Evolutionary conservation across 92 coral and sea anemone species (phyloP).

Genomic region (Umimayanthus kanabou): DNA sequence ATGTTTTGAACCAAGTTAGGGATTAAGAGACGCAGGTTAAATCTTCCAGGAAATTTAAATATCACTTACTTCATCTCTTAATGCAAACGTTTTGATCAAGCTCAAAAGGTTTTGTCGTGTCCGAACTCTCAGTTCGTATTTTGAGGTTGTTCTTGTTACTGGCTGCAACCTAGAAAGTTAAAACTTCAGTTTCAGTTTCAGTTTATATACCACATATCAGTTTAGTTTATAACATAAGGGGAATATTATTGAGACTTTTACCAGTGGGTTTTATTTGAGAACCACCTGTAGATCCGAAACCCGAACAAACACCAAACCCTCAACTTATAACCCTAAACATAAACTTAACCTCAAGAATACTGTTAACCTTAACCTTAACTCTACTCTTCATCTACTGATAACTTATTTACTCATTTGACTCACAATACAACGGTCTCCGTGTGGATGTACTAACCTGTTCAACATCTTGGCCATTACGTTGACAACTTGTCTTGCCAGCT

Average conservation of each 20-base stretch:
- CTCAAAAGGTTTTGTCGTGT: conserved; percentile 53
- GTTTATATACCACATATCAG: neutral
- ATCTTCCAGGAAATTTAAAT: neutral
- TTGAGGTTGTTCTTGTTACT: conserved; percentile 54
- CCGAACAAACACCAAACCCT: too few relatives aligned
- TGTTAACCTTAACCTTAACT: too few relatives aligned
- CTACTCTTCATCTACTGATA: too few relatives aligned
- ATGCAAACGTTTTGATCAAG: conserved; percentile 31
- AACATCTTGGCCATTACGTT: conserved; percentile 57
- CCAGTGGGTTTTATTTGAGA: too few relatives aligned
- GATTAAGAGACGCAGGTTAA: neutral
- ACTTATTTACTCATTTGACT: too few relatives aligned
- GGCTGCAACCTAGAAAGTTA: conserved; percentile 47
- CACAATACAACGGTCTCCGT: too few relatives aligned
- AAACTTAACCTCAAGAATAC: too few relatives aligned
- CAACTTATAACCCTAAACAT: too few relatives aligned
- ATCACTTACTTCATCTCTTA: conserved; percentile 66
- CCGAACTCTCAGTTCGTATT: conserved; percentile 43
- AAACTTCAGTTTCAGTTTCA: neutral
- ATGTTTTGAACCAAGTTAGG: too few relatives aligned
- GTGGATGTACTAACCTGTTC: conserved; percentile 57
- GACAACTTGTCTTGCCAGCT: conserved; percentile 56
- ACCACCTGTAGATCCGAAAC: too few relatives aligned
- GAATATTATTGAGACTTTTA: too few relatives aligned
- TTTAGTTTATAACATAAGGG: too few relatives aligned